phyloP scores from a whole-genome alignment of 2,797 vertebrate species.

The Sebastes alutus region DNA sequence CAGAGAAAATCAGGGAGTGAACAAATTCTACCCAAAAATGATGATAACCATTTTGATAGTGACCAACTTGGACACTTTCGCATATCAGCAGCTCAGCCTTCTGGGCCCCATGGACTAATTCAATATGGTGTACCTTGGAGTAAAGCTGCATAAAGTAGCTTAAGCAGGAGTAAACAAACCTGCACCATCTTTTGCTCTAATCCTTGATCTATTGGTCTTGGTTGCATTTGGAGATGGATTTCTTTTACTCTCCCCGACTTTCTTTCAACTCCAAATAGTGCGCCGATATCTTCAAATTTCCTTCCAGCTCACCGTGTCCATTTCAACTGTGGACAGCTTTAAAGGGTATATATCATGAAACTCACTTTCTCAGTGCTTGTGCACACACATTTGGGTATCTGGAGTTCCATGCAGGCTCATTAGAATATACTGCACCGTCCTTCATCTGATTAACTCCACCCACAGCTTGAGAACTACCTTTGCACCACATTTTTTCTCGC shows the following conservation, averaged over 20 bases:
- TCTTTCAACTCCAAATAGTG: neutral
- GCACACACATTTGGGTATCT: no score
- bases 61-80: slow-evolving; percentile 15
- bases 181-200: slow-evolving; percentile 31
- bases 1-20: neutral
- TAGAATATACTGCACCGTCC: no score
- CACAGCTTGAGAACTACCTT: no score
- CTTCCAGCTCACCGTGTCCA: neutral
- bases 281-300: no score
- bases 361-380: no score
- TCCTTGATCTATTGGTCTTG: slow-evolving; percentile 10
- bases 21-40: neutral
- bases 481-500: no score
- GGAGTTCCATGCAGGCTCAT: no score
- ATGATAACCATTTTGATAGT: slow-evolving; percentile 6
- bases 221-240: neutral
- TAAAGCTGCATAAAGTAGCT: slow-evolving; percentile 77
- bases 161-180: slow-evolving; percentile 39
- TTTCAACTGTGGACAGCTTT: neutral
- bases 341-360: no score
- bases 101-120: slow-evolving; percentile 55
- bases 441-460: no score
- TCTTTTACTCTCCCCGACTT: neutral
- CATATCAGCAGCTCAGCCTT: slow-evolving; percentile 39
- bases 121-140: slow-evolving; percentile 59